phyloP scores from a whole-genome alignment of 2,113 vertebrate species.

The Ciconia maguari region DNA sequence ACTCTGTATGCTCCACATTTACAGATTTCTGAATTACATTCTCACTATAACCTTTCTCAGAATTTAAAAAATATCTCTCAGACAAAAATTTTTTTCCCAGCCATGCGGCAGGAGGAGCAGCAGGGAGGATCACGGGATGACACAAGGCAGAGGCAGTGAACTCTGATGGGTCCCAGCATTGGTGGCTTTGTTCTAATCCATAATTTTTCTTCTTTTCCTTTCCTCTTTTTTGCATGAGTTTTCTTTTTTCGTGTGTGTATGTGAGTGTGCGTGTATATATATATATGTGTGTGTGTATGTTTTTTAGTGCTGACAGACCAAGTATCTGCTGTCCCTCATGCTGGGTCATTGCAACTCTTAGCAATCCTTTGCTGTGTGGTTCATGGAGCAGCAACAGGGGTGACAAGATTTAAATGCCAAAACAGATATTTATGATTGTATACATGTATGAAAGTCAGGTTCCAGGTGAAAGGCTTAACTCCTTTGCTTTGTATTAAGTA shows the following conservation, averaged over 20 bases:
- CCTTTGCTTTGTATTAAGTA: not conserved
- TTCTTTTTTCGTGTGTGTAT: not conserved
- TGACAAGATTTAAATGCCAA: not conserved
- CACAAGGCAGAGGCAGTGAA: not conserved
- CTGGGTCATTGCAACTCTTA: not conserved
- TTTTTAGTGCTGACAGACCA: not conserved
- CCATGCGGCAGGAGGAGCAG: not conserved
- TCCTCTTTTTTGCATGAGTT: not conserved
- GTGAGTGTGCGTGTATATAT: fast-evolving
- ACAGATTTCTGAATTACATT: not conserved
- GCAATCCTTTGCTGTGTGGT: not conserved
- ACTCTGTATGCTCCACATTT: not conserved
- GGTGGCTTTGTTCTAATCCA: not conserved
- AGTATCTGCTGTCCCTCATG: not conserved
- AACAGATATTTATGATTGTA: not conserved
- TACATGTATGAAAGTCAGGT: not conserved
- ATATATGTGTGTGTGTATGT: too few relatives aligned
- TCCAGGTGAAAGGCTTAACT: not conserved
- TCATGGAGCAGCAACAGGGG: not conserved
- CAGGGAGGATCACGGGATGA: fast-evolving
- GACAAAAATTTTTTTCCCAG: not conserved
- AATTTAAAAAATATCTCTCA: not conserved
- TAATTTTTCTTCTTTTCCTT: not conserved
- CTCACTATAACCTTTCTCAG: not conserved
- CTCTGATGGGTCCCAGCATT: not conserved